phyloP scores from a whole-genome alignment of 2,888 invertebrate genomes.

The Hydriomena furcata region DNA sequence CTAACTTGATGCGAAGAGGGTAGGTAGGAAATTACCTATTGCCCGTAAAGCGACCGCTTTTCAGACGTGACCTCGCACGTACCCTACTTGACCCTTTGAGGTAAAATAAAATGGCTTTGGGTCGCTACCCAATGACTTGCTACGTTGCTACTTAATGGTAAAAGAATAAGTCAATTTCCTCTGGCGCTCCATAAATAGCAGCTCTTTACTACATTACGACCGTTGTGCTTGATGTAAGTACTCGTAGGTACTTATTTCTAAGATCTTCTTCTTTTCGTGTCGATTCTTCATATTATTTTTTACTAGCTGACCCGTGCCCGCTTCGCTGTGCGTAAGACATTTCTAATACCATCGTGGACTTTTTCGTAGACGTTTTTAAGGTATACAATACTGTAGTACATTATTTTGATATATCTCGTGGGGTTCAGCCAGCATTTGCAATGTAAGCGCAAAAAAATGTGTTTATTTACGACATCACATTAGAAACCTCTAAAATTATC shows the following conservation, averaged over 20 bases:
- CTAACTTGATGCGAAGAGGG: slow-evolving; percentile 42
- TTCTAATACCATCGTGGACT: no score
- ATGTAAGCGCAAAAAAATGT: no score
- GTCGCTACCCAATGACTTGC: slow-evolving; percentile 30
- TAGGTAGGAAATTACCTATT: slow-evolving; percentile 52
- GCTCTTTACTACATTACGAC: slow-evolving; percentile 3
- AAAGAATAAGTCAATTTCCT: slow-evolving; percentile 37
- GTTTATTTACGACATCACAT: no score
- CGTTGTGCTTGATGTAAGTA: not conserved
- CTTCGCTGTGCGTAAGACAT: no score
- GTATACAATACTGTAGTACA: no score
- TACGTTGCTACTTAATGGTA: slow-evolving; percentile 33
- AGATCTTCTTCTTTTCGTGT: no score
- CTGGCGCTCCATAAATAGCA: slow-evolving; percentile 1
- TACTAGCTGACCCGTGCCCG: no score
- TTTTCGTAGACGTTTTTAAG: no score
- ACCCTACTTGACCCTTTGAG: slow-evolving; percentile 50
- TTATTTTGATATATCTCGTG: no score
- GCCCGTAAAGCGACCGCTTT: slow-evolving; percentile 48
- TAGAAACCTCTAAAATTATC: no score
- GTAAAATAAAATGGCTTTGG: slow-evolving; percentile 36
- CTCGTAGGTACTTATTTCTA: not conserved
- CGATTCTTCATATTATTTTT: no score
- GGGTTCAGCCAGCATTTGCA: no score
- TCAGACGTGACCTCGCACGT: slow-evolving; percentile 44